A percentile compares a stretch with the other conserved stretches of the same genome.
phyloP scores from a whole-genome alignment of 2,113 vertebrate genomes.

The Cyprinodon brontotheroides region DNA sequence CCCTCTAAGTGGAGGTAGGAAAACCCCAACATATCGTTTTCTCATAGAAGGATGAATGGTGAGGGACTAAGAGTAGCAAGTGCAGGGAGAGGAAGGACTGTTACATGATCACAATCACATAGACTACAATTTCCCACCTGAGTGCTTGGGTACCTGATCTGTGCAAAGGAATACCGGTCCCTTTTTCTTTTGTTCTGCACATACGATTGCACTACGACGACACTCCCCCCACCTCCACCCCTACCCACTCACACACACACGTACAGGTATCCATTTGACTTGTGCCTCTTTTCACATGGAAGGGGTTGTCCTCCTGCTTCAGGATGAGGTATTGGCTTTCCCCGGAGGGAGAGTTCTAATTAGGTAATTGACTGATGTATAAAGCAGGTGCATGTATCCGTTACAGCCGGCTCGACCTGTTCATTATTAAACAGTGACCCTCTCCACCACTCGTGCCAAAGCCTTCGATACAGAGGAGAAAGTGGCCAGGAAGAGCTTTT shows the following conservation, averaged over 20 bases:
- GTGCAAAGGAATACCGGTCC: slow-evolving; percentile 58
- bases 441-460: slow-evolving; percentile 75
- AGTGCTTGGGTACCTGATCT: slow-evolving; percentile 73
- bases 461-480: slow-evolving; percentile 63
- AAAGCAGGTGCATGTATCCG: slow-evolving; percentile 84
- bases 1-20: slow-evolving; percentile 30
- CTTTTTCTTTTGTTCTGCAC: slow-evolving; percentile 55
- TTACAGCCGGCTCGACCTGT: slow-evolving; percentile 81
- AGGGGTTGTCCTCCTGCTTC: slow-evolving; percentile 62
- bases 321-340: slow-evolving; percentile 79
- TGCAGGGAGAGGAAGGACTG: slow-evolving; percentile 47
- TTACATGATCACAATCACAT: slow-evolving; percentile 51
- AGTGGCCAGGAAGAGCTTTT: slow-evolving; percentile 67
- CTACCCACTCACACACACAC: slow-evolving; percentile 47
- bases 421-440: slow-evolving; percentile 85
- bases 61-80: slow-evolving; percentile 43
- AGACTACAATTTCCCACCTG: slow-evolving; percentile 74
- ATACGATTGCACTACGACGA: slow-evolving; percentile 19
- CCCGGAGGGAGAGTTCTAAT: slow-evolving; percentile 82
- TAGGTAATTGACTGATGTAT: slow-evolving; percentile 85
- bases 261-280: slow-evolving; percentile 73
- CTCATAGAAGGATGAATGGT: slow-evolving; percentile 51
- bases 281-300: slow-evolving; percentile 73
- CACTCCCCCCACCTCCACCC: slow-evolving; percentile 26
- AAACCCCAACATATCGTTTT: slow-evolving; percentile 47